Evolutionary conservation across 2,113 vertebrate species (phyloP).

Genomic region (Cochlearius cochlearius): DNA sequence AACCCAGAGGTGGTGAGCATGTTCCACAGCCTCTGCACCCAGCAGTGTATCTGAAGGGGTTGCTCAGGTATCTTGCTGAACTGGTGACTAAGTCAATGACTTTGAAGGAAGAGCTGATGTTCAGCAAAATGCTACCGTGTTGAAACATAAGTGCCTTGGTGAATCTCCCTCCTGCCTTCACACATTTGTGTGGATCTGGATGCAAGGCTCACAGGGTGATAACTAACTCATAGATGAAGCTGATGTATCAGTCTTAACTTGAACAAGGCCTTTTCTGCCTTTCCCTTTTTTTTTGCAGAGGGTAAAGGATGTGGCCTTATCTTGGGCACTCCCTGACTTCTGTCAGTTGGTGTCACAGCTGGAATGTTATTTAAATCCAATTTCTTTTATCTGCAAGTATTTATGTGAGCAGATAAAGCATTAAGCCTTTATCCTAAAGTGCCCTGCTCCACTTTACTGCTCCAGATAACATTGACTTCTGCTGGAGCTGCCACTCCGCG

Average conservation of each 20-base stretch:
- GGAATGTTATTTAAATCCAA: conserved; percentile 23
- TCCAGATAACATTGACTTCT: conserved; percentile 26
- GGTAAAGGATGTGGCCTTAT: background rate
- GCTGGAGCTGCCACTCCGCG: background rate
- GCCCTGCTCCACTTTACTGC: background rate
- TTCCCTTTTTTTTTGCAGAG: background rate
- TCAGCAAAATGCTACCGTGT: background rate
- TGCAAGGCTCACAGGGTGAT: background rate
- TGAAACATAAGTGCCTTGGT: background rate
- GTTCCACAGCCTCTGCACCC: background rate
- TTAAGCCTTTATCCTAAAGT: conserved; percentile 16
- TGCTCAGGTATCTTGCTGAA: background rate
- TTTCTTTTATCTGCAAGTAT: conserved; percentile 40
- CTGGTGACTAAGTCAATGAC: background rate
- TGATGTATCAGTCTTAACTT: background rate
- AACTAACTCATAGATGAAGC: background rate
- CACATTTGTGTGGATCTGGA: background rate
- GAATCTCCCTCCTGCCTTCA: background rate
- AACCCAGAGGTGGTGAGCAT: background rate
- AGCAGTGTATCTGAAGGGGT: background rate
- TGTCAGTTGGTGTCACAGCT: conserved; percentile 4
- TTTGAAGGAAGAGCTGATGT: background rate
- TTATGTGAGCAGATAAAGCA: conserved; percentile 27
- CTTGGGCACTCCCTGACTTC: conserved; percentile 1
- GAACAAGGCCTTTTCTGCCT: background rate